Evolutionary conservation across 37 sponge, comb jelly and placozoan species (phyloP).

Genomic region (Halichondria panicea): DNA sequence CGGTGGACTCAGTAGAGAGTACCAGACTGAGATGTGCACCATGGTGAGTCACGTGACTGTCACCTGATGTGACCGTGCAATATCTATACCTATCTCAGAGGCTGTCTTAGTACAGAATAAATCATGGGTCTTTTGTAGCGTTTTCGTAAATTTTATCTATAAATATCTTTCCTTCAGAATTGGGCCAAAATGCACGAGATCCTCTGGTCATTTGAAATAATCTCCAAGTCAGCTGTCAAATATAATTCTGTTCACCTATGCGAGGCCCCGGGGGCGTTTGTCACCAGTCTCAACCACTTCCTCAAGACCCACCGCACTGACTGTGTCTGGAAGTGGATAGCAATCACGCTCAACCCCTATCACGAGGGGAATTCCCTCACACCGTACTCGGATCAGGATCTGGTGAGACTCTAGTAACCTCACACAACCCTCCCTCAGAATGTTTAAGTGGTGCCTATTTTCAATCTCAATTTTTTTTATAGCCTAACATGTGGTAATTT

Average conservation of each 20-base stretch:
- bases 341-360: constrained; percentile 90
- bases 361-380: constrained; percentile 63
- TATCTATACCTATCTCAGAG: too few relatives aligned
- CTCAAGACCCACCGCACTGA: constrained; percentile 73
- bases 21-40: constrained; percentile 87
- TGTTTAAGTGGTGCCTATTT: background rate
- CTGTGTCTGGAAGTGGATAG: constrained; percentile 88
- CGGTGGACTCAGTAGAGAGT: constrained; percentile 52
- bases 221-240: constrained; percentile 32
- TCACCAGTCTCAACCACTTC: constrained; percentile 90
- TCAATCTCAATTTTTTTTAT: background rate
- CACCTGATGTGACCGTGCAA: too few relatives aligned
- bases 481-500: background rate
- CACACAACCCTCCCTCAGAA: background rate
- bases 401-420: constrained; percentile 1
- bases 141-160: background rate
- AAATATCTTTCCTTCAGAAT: constrained; percentile 17
- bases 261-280: constrained; percentile 91
- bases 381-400: constrained; percentile 42
- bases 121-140: too few relatives aligned
- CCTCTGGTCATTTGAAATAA: constrained; percentile 54
- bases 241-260: constrained; percentile 89
- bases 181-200: constrained; percentile 95
- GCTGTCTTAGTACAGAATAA: too few relatives aligned
- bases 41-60: too few relatives aligned